Conservation (phyloP, 2,113 vertebrate species). For the Hystrix cristata region DNA sequence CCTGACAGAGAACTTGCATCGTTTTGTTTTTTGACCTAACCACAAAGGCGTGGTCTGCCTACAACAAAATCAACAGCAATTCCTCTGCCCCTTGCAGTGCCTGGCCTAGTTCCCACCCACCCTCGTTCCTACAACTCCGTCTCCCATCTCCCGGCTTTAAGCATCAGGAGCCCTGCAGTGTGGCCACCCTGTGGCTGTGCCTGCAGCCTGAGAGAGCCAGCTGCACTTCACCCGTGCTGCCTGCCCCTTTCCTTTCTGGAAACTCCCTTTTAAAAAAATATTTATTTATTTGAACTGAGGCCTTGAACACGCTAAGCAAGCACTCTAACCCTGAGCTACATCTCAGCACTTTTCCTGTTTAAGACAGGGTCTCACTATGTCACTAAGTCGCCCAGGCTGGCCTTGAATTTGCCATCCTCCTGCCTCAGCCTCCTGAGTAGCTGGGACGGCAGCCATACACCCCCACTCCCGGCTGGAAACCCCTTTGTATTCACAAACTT, state of each 20-base stretch:
- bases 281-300: not conserved
- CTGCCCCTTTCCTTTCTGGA: not conserved
- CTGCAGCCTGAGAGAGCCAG: too few relatives aligned
- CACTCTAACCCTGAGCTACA: not conserved
- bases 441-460: not conserved
- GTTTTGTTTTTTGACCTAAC: not conserved
- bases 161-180: not conserved
- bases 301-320: not conserved
- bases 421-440: not conserved
- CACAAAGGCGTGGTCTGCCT: not conserved
- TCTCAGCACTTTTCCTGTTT: not conserved
- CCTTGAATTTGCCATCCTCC: not conserved
- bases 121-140: not conserved
- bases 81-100: not conserved
- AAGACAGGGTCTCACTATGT: not conserved
- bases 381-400: not conserved
- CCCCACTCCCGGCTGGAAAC: not conserved
- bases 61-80: not conserved
- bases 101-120: not conserved
- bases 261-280: not conserved
- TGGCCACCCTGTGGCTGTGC: not conserved
- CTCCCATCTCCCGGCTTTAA: not conserved
- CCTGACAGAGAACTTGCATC: not conserved
- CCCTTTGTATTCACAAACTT: not conserved
- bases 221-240: not conserved